Base-by-base conservation (phyloP, 2,113 vertebrate species). In the Thinocorus orbignyianus region DNA sequence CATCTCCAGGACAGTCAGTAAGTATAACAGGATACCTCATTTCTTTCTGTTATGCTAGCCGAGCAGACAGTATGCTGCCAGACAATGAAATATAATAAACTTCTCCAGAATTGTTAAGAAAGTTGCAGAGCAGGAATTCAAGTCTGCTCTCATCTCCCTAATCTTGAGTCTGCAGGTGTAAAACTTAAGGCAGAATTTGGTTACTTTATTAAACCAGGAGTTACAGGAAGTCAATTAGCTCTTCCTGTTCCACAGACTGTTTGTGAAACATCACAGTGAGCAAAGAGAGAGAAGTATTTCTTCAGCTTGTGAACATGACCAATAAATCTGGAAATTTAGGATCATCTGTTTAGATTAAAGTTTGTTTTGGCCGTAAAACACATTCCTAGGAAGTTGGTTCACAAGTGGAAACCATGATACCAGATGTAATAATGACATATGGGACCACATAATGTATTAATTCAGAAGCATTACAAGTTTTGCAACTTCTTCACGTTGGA, bases 1-100 rank as follows among this genome's bases (percentile, higher is more conserved):
- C 81, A 66, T 60, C 93, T 92, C 76, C 93, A 68, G 77, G 71
- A 78, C 9, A 94, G 74, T 28, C 62, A 90, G 94, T 95, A 95
- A 94, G 92, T 95, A 88, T 37, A 68, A 55, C 5, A 58, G 51
- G 37, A 46, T 88, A 72, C 71, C 89, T 83, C 2, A 46, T 80
- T 90, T 94, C 22, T 85, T 93, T 81, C 48, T 92, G 39, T 70
- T 86, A 46, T 46, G 28, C 35, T 80, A 77, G 44, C 46, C 73
- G 28, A 95, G 54, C 70, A 91, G 58, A n/a, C 35, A 81, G 55
- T 23, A 20, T 30, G 24, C 42, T 72, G 48, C 15, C 25, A 72
- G 77, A n/a, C 33, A 87, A 69, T 26, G 22, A 69, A 78, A 71
- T 13, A 64, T 3, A 42, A 90, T 24, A 49, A 82, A 80, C 10